phyloP scores from a whole-genome alignment of 2,888 invertebrate genomes.

The Catocala nupta region DNA sequence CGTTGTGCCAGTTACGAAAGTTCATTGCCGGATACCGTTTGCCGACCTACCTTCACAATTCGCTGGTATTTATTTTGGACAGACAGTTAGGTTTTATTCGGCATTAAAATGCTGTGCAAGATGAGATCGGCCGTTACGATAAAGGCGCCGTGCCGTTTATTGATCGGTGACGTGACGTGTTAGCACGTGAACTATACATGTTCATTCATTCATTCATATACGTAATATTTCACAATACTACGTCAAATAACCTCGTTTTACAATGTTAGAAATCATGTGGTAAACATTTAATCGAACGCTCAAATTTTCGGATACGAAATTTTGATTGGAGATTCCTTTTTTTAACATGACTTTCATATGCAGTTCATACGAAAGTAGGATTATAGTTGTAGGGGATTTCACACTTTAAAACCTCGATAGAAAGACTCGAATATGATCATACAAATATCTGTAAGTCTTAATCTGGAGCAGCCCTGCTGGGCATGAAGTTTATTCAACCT shows the following conservation, averaged over 20 bases:
- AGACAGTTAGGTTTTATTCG: constrained; percentile 81
- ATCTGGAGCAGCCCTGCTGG: no score
- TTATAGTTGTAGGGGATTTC: no score
- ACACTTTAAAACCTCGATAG: no score
- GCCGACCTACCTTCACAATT: constrained; percentile 85
- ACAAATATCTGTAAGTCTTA: no score
- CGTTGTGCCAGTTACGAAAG: constrained; percentile 73
- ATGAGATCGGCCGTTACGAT: constrained; percentile 72
- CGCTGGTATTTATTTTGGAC: constrained; percentile 76
- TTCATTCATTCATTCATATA: constrained; percentile 47
- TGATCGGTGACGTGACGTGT: constrained; percentile 57
- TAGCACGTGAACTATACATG: constrained; percentile 32
- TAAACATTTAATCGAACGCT: not conserved
- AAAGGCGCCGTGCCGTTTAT: constrained; percentile 53
- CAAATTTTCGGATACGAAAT: not conserved
- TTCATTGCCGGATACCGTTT: constrained; percentile 82
- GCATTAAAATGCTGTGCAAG: constrained; percentile 79
- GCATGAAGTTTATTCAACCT: no score
- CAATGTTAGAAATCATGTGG: not conserved
- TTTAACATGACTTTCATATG: no score
- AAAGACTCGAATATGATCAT: no score
- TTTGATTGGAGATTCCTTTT: no score
- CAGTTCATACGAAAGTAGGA: no score
- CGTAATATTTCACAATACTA: constrained; percentile 41
- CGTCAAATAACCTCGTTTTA: constrained; percentile 16